Evolutionary conservation across 2,113 vertebrate genomes (phyloP).

Genomic region (Lipotes vexillifer): DNA sequence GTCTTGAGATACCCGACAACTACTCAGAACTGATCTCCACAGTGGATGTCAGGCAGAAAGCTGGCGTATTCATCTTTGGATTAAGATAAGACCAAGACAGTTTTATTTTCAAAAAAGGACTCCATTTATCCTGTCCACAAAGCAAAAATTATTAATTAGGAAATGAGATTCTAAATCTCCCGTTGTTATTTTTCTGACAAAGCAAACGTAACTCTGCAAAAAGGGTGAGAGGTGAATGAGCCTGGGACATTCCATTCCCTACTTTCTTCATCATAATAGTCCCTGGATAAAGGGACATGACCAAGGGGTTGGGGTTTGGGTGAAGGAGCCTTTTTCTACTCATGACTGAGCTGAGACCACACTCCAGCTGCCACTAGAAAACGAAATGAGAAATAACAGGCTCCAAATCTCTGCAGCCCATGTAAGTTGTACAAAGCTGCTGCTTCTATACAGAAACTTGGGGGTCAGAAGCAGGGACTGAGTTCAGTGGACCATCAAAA

Average conservation of each 20-base stretch:
- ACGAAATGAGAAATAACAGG: neutral
- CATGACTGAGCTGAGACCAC: neutral
- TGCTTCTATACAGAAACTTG: neutral
- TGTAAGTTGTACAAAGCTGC: neutral
- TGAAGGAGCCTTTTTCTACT: neutral
- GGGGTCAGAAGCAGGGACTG: neutral
- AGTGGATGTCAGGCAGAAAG: conserved; percentile 61
- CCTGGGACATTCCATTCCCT: neutral
- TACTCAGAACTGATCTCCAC: conserved; percentile 56
- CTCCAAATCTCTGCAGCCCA: neutral
- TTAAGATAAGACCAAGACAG: conserved; percentile 48
- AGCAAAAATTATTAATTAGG: conserved; percentile 75
- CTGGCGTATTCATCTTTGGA: conserved; percentile 67
- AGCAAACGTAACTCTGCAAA: conserved; percentile 67
- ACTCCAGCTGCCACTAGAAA: neutral
- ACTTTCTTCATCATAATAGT: neutral
- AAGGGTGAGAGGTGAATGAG: conserved; percentile 21
- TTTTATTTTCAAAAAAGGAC: conserved; percentile 72
- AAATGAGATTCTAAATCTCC: conserved; percentile 73
- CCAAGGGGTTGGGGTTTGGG: neutral
- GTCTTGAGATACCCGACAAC: conserved; percentile 61
- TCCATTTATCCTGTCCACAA: conserved; percentile 70
- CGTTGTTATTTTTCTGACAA: conserved; percentile 70
- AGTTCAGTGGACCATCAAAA: neutral
- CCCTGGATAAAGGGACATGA: conserved; percentile 44